Evolutionary conservation across 2,113 vertebrate species (phyloP), one percentile per base, ranked within the genome.

Genomic region (Nothobranchius furzeri): DNA sequence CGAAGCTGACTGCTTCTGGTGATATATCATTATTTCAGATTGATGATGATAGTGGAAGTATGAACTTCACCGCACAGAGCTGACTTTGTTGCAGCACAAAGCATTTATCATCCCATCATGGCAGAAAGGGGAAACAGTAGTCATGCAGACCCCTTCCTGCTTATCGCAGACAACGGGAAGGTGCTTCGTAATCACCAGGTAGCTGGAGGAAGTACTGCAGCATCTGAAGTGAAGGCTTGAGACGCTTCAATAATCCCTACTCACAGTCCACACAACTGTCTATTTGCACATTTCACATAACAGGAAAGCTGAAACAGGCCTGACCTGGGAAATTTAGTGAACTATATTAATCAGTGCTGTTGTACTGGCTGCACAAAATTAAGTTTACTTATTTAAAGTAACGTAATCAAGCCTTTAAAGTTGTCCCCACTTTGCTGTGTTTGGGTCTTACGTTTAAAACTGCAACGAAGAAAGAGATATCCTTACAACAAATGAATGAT

Each of bases 1-100:
- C 9, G 46, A 54, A 69, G 67, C 75, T 78, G 36, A 75, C 52
- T 74, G 66, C 77, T 74, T 86, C 68, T 54, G 68, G 69, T 71
- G 68, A 82, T 53, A 43, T 64, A 57, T 69, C 40, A 82, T 82
- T 66, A 77, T 85, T 78, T 77, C 58, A 65, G 66, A 79, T 73
- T 75, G 78, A 68, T 64, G 56, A 85, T 86, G 62, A 81, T 70
- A 52, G 73, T 66, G 56, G 64, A 82, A 73, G 52, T 68, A 76
- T 81, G 70, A 24, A 50, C 54, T 75, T 68, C 68, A 64, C 60
- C 35, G 56, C 64, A 88, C 87, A 85, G 78, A 70, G 60, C 46
- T 52, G 56, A 65, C 86, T 81, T 89, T 88, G 87, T 87, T 57
- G 48, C 57, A 61, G 68, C 64, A 86, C 86, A 90, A 84, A 79